Conservation (phyloP, 1,140 invertebrate species). For the Palaemon carinicauda region DNA sequence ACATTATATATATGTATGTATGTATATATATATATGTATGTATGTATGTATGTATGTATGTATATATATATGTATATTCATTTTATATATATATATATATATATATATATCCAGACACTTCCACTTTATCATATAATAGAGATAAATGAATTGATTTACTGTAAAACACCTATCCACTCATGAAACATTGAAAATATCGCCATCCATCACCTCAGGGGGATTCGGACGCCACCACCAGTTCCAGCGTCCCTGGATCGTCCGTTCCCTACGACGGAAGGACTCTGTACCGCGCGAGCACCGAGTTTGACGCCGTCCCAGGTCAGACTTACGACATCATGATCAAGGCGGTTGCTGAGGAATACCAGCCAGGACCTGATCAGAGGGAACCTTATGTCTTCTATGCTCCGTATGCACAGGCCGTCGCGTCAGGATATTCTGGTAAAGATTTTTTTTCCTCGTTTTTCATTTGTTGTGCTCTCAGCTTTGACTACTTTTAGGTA, state of each 20-base stretch:
- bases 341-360: not conserved
- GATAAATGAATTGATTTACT: no score
- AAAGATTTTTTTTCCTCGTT: no score
- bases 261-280: not conserved
- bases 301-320: not conserved
- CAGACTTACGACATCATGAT: conserved; percentile 7
- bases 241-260: not conserved
- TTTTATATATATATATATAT: no score
- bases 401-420: not conserved
- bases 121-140: no score
- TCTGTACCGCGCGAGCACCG: not conserved
- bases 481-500: not conserved
- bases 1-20: no score
- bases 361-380: conserved; percentile 11
- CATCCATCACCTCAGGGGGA: not conserved
- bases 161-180: no score
- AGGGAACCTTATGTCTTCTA: not conserved
- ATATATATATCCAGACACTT: no score
- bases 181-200: not conserved
- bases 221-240: not conserved
- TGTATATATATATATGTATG: no score
- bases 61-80: no score
- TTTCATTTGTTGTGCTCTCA: no score
- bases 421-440: not conserved
- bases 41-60: no score